Base-by-base conservation (phyloP, 2,113 vertebrate genomes). In the Cynopterus brachyotis region DNA sequence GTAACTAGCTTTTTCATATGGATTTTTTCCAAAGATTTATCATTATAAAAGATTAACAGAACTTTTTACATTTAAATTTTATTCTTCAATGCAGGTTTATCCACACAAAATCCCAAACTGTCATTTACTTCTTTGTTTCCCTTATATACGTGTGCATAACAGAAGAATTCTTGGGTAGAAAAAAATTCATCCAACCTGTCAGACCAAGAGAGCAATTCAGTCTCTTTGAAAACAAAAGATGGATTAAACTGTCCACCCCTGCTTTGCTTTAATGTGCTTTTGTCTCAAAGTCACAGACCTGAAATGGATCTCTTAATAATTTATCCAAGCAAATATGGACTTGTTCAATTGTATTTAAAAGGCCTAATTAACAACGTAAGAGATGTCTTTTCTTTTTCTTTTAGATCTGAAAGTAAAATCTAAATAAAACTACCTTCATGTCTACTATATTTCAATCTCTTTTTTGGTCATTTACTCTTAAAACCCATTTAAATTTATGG, bases 261-360 rank as follows among this genome's bases (percentile, higher is more conserved):
- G 19, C 28, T 66, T 80, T 20, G 35, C 42, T 93, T 94, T 96
- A 84, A 95, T 90, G 75, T 66, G 75, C 82, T 50, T 20, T 78
- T 84, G 40, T 90, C 81, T 96, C 62, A 69, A 92, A 91, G 42
- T 79, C 94, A 94, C 0, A 92, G 47, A 96, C 80, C 72, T 59
- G 69, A 93, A 89, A 80, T 81, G 9, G 32, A 47, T 93, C 64
- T 84, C 75, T 90, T 95, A 96, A 91, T 93, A 92, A 96, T 91
- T 89, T 76, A 88, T 28, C 73, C 62, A 96, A 64, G 87, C 24
- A 89, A 87, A 95, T 88, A 70, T 66, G 4, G 9, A 3, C 37
- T 66, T 81, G 6, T 62, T 94, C 78, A 55, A 93, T 90, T 92
- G 94, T 82, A 94, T 66, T 26, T 57, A 73, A 80, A 80, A 20